Evolutionary conservation across 2,888 invertebrate genomes (phyloP), one percentile per base, ranked within the genome.

Genomic region (Hirtodrosophila histrioides): DNA sequence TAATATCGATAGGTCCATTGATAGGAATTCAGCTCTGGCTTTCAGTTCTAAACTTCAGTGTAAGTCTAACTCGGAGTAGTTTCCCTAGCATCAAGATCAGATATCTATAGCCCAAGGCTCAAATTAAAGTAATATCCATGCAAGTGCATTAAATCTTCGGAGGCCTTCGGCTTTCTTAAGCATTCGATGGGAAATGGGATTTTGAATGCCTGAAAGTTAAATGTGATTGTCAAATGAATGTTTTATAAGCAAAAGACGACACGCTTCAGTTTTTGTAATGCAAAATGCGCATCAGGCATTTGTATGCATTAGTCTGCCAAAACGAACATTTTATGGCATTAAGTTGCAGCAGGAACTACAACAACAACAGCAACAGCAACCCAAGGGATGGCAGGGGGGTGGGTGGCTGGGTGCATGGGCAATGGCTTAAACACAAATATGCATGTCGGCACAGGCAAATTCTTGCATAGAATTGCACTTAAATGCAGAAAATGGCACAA

Each of bases 391-490:
- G 6, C 3, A 17, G 9, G 35, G 27, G 7, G 6, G 31, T 23
- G 17, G 68, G 54, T 10, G 69, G 12, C 27, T 33, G 46, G 62
- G 49, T 9, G 2, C 46, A 27, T 53, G 64, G 57, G 36, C 53
- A 67, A 81, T 84, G 78, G 83, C 85, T 84, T 87, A 75, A 84
- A 81, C 82, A 85, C 88, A 83, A 83, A 83, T 87, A 83, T 85
- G 83, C 82, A 83, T 87, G 88, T 85, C 69, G 88, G 69, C 75
- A 64, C 67, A 76, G 78, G 78, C 77, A 87, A 71, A 88, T 88
- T 86, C 83, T 82, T 83, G 83, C 83, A 83, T 83, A 83, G 83
- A 88, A 83, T 83, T 83, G 83, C 83, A 83, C 88, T 83, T 83
- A 83, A 83, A 82, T 86, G 83, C 88, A 88, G 88, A 88, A 83